Base-by-base conservation (phyloP, 2,797 vertebrate genomes). In the Oryzias dopingdopingensis region DNA sequence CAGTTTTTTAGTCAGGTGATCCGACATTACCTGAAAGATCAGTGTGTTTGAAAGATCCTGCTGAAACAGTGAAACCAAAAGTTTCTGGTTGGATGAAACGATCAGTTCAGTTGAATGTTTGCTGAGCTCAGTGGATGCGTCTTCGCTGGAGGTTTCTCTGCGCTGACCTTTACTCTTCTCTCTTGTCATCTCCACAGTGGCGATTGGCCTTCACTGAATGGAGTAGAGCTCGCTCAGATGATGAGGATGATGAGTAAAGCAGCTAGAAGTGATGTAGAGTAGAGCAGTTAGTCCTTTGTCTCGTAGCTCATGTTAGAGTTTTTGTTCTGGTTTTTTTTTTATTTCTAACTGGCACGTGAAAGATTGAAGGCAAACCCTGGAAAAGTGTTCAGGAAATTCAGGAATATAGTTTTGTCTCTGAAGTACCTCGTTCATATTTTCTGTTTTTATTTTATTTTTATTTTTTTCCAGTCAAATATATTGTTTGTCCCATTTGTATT, bases 121-220 rank as follows among this genome's bases (percentile, higher is more conserved):
- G 41, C 8, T 0, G 15, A 43, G 15, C 2, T 37, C 2, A 23
- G 40, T 20, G 18, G 2, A 18, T 42, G 13, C 16, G 52, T 66
- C 6, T 66, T 18, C 3, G 16, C 4, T 42, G 14, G 20, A 17
- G 12, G 24, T 23, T 10, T 55, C 66, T 85, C 83, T 88, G 78
- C 65, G 76, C 81, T 80, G 70, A 88, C 89, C 56, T 80, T 76
- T 85, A 88, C 85, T 86, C 74, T 89, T 86, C 57, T 90, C 87
- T 91, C 83, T 93, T 93, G 85, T 90, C 93, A 89, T 92, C 92
- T 96, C 93, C 90, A 83, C 96, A 97, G 96, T 93, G 92, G 91
- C 94, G 88, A 76, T 83, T 92, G 90, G 85, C 79, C 90, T 86
- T 84, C 92, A 91, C 85, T 88, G 88, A 91, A 76, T 88, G 93